These are phyloP conservation scores for Urocolius indicus DNA, from an alignment of 2,113 vertebrate genomes.

Conservation along the genomic window DNA sequence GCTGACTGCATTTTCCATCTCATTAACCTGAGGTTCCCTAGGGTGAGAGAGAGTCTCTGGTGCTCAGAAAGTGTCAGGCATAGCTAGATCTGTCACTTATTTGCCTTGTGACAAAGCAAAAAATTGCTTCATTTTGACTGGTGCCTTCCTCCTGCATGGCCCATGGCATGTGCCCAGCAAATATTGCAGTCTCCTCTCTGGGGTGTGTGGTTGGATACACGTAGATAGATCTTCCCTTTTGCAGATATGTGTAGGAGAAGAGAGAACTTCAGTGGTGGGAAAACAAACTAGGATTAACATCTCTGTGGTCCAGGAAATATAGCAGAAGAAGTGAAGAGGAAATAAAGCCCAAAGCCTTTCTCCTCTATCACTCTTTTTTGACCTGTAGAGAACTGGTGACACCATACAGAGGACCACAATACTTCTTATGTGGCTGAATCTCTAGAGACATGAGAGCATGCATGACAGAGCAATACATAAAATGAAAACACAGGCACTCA, in stretches of 20 bases:
- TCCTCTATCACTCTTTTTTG: neutral
- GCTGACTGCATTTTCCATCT: slow-evolving; percentile 56
- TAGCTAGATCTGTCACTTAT: slow-evolving; percentile 60
- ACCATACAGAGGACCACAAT: neutral
- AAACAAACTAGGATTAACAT: neutral
- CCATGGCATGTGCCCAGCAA: neutral
- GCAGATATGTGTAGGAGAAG: neutral
- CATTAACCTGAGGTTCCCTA: slow-evolving; percentile 54
- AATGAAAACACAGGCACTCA: neutral
- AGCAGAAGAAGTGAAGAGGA: neutral
- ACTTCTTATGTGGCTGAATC: neutral
- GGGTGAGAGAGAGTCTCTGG: slow-evolving; percentile 18
- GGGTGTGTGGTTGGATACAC: neutral
- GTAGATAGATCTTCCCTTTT: neutral
- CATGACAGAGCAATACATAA: neutral
- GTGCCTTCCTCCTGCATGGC: neutral
- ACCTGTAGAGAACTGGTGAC: neutral
- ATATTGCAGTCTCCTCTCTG: neutral
- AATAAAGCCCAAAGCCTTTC: neutral
- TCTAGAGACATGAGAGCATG: neutral
- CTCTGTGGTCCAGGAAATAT: neutral
- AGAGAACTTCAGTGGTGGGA: neutral
- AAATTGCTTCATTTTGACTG: slow-evolving; percentile 30
- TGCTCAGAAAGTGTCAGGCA: slow-evolving; percentile 54
- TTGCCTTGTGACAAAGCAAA: slow-evolving; percentile 53